Evolutionary conservation across 2,888 invertebrate genomes (phyloP), one percentile per base, ranked within the genome.

Genomic region (Limnephilus rhombicus): DNA sequence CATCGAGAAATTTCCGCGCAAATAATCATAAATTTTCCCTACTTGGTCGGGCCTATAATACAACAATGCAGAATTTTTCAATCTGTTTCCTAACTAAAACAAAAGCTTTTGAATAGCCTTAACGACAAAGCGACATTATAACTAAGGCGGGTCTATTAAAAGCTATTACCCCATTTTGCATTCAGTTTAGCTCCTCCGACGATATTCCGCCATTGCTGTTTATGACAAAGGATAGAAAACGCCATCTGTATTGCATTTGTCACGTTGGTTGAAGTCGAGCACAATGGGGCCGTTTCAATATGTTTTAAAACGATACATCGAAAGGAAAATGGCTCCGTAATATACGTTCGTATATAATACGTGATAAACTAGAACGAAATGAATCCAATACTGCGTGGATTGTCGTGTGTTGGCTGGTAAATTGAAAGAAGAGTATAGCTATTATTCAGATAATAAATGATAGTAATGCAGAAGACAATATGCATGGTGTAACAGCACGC

Each of bases 221-320:
- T 83, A 68, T 68, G 68, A 68, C 68, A 68, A 5, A 83, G 37
- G 41, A 83, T 83, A 37, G 83, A 83, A 83, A 37, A 83, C 83
- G 83, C 83, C 83, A 83, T 83, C 83, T 83, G 83, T 83, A 37
- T 83, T 24, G 37, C 83, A 83, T 83, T 83, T 83, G 83, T 83
- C 83, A 83, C 83, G 83, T 83, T 31, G 15, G 31, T 82, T 34
- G 82, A 31, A 34, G 34, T 34, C 4, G 82, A 15, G 68, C 24
- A 83, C 83, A 83, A 83, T 83, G 83, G 68, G 87, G 18, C 87
- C 34, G 87, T 87, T 87, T 87, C 68, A 49, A 53, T 87, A 37
- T 87, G 31, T 87, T 53, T 31, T 41, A 9, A 31, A 68, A 18
- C 80, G 82, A 82, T 81, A 81, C 18, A 29, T 31, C 81, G 81